phyloP scores from a whole-genome alignment of 2,888 invertebrate genomes.

The Drosophila basisetae region DNA sequence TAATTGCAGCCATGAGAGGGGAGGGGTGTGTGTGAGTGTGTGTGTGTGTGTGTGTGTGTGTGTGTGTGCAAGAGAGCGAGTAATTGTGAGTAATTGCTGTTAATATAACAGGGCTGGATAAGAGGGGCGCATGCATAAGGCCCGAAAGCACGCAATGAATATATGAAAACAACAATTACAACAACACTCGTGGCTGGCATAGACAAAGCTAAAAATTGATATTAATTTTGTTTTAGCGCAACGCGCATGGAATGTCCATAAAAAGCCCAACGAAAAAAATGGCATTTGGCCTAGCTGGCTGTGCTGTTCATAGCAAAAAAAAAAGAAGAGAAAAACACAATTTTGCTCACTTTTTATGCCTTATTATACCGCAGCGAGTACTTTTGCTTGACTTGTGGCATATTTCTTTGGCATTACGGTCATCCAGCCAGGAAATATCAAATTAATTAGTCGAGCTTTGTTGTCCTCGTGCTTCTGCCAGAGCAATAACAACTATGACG shows the following conservation, averaged over 20 bases:
- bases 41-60: neutral
- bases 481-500: conserved; percentile 20
- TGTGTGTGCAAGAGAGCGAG: conserved; percentile 44
- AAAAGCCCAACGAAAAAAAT: conserved; percentile 50
- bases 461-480: conserved; percentile 41
- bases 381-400: conserved; percentile 34
- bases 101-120: conserved; percentile 68
- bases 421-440: conserved; percentile 59
- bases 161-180: conserved; percentile 44
- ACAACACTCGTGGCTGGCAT: conserved; percentile 41
- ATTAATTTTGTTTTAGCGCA: conserved; percentile 67
- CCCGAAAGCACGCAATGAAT: conserved; percentile 72
- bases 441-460: conserved; percentile 73
- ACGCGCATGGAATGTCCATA: conserved; percentile 66
- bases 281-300: conserved; percentile 22
- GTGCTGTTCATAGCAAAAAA: conserved; percentile 6
- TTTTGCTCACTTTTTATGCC: conserved; percentile 54
- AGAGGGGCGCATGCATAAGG: conserved; percentile 62
- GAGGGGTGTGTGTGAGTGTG: too few species aligned
- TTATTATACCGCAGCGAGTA: conserved; percentile 50
- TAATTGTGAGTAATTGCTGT: conserved; percentile 78
- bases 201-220: conserved; percentile 79
- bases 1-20: conserved; percentile 61
- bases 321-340: conserved; percentile 7
- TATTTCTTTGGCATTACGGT: conserved; percentile 44